Evolutionary conservation across 1,140 invertebrate genomes (phyloP), one percentile per base, ranked within the genome.

Genomic region (Euura lappo): DNA sequence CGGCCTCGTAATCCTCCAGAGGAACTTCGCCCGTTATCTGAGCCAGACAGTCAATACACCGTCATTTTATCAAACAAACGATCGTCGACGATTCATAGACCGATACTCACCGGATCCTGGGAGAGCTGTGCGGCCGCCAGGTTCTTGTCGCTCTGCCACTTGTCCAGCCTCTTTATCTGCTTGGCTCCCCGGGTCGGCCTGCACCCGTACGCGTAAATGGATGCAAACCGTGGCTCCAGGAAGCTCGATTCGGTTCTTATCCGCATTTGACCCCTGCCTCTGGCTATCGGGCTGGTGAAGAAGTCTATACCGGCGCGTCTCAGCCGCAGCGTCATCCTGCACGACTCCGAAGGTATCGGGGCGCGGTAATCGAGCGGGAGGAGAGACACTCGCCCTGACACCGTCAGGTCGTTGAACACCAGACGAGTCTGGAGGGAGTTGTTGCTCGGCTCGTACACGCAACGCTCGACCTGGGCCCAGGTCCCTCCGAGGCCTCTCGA

Each of bases 161-260:
- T 84, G 72, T 86, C 84, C 4, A 84, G 82, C 8, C 86, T 75
- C 45, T 87, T 86, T 43, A 87, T 85, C 51, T 87, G 83, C 66
- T 85, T 86, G 43, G 85, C 84, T 42, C 76, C 51, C 8, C 85
- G 79, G 5, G 78, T 77, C 6, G 82, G 76, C n/a, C 78, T 79
- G 79, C 94, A 96, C 2, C 93, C 94, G 69, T 95, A 95, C 1
- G 94, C 94, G 80, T 95, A 95, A 0, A 95, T 93, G 10, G 93
- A 94, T 42, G 94, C 93, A 75, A 95, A 95, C 44, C 94, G 92
- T 0, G 94, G 94, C 79, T 95, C 94, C 0, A 94, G 89, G 75
- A 95, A 95, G 78, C 94, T 94, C 0, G 94, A 94, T 77, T 94
- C 93, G 0, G 94, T 95, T 80, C 93, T 90, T 3, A 95, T 93